Percentiles rank a stretch among this genome's conserved stretches.
These are phyloP conservation scores for Enhydra lutris DNA, from an alignment of 2,113 vertebrate species.

Conservation along the genomic window DNA sequence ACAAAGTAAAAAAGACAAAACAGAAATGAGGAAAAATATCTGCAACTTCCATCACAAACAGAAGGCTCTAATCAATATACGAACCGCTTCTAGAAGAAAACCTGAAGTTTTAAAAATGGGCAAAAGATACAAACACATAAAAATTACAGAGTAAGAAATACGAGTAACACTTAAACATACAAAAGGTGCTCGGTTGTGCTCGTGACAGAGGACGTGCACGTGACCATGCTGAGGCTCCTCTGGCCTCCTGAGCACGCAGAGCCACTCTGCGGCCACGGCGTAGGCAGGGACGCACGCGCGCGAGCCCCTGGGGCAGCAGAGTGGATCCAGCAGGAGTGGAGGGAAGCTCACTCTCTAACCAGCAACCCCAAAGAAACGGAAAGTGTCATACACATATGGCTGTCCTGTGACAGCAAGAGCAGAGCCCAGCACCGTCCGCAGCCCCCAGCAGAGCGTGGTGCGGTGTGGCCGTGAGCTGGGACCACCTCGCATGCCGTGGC, in stretches of 20 bases:
- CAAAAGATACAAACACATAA: not conserved
- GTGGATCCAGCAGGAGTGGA: fast-evolving
- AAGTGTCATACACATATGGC: fast-evolving
- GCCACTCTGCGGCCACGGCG: fast-evolving
- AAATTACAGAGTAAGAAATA: not conserved
- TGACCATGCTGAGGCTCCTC: fast-evolving
- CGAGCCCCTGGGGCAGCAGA: fast-evolving
- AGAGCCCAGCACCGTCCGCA: fast-evolving
- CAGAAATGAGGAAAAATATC: not conserved
- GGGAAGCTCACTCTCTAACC: fast-evolving
- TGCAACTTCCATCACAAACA: not conserved
- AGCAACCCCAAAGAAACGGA: no score
- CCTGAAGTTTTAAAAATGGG: not conserved
- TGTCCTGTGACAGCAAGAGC: not conserved
- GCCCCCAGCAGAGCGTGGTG: fast-evolving
- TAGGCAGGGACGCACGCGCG: fast-evolving
- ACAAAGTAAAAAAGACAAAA: not conserved
- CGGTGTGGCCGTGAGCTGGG: not conserved
- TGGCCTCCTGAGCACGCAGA: fast-evolving
- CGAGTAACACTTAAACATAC: not conserved
- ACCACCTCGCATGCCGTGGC: fast-evolving
- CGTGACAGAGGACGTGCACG: fast-evolving
- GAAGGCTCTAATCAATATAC: not conserved
- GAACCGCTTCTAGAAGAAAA: not conserved
- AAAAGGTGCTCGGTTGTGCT: not conserved